Conservation (phyloP, 1,140 invertebrate genomes). For the Agrypnia vestita region DNA sequence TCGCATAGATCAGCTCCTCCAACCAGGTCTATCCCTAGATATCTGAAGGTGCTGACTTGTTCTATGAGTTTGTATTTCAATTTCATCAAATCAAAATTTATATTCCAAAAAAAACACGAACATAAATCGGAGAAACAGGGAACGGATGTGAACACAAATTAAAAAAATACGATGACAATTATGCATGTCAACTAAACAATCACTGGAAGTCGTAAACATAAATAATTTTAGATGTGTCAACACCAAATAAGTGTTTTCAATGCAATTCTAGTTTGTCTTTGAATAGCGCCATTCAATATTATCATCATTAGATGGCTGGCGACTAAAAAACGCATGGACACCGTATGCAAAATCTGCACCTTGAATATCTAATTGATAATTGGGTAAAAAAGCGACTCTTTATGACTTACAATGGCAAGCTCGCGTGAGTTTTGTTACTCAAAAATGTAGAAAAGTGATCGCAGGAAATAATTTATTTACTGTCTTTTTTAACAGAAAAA, state of each 20-base stretch:
- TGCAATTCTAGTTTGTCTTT: neutral
- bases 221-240: constrained; percentile 4
- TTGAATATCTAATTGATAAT: neutral
- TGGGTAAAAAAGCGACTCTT: neutral
- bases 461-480: neutral
- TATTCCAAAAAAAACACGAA: too few species aligned
- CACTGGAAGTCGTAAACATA: constrained; percentile 26
- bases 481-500: neutral
- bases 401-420: neutral
- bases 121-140: neutral
- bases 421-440: neutral
- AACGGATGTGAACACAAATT: neutral
- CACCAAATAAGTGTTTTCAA: neutral
- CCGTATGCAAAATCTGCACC: neutral
- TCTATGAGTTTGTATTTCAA: too few species aligned
- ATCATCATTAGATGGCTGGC: neutral
- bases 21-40: too few species aligned
- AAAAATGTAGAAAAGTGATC: neutral
- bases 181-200: neutral
- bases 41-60: too few species aligned
- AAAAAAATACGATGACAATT: neutral
- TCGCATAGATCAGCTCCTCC: too few species aligned
- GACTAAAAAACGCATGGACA: neutral
- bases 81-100: too few species aligned
- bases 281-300: constrained; percentile 10